A percentile compares a stretch with the other conserved stretches of the same genome.
Conservation (phyloP, 1,140 invertebrate species). For the Augochlora pura region DNA sequence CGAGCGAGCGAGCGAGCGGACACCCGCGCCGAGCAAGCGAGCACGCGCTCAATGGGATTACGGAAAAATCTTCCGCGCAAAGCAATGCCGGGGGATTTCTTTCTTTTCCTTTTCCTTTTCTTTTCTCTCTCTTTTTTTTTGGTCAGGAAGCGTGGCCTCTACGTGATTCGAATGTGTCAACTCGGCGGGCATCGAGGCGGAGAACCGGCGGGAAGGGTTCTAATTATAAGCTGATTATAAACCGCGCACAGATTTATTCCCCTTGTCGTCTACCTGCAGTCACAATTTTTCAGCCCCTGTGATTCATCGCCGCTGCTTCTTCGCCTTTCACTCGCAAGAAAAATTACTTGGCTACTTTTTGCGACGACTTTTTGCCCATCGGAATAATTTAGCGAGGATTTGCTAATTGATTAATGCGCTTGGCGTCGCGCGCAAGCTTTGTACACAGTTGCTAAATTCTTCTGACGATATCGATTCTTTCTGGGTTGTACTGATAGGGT, state of each 20-base stretch:
- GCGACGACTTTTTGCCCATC: not conserved
- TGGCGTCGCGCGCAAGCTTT: too few species aligned
- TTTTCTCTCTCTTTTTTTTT: slow-evolving; percentile 19
- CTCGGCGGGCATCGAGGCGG: slow-evolving; percentile 4
- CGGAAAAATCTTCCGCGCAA: slow-evolving; percentile 59
- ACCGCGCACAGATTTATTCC: slow-evolving; percentile 32
- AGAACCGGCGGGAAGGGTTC: slow-evolving; percentile 13
- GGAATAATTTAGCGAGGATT: not conserved
- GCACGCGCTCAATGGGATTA: slow-evolving; percentile 49
- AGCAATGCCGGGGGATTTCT: not conserved
- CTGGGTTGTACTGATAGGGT: too few species aligned
- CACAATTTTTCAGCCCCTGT: slow-evolving; percentile 25
- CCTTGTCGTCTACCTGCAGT: slow-evolving; percentile 17
- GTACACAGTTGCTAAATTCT: too few species aligned
- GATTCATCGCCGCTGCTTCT: slow-evolving; percentile 2
- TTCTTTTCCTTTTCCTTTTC: too few species aligned
- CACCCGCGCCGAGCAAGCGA: not conserved
- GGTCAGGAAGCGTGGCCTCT: slow-evolving; percentile 67
- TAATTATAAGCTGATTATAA: slow-evolving; percentile 61
- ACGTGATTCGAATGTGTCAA: slow-evolving; percentile 67
- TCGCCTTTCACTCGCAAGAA: not conserved
- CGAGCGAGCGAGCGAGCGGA: not conserved
- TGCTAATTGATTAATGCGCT: not conserved
- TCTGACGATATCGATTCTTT: too few species aligned
- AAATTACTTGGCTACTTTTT: not conserved